Conservation (phyloP, 1,140 invertebrate genomes). For the Hirudo medicinalis region DNA sequence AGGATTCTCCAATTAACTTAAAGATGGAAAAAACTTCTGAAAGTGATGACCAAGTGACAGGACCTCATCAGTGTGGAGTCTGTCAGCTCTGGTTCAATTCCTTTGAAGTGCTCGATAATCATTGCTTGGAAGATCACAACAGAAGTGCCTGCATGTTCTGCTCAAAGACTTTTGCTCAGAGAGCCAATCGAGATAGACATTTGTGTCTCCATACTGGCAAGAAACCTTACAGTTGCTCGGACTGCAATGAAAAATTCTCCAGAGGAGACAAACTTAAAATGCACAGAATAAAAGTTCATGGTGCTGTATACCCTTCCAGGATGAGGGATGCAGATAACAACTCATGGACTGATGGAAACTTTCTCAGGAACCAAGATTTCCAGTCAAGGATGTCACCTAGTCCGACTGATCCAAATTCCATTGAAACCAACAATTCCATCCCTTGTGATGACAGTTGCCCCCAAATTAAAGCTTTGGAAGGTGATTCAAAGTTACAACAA, state of each 20-base stretch:
- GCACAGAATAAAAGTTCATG: conserved; percentile 18
- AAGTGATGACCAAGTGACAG: not conserved
- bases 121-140: conserved; percentile 21
- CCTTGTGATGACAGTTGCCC: too few relatives aligned
- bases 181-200: conserved; percentile 29
- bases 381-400: too few relatives aligned
- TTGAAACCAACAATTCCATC: too few relatives aligned
- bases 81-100: conserved; percentile 1
- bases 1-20: too few relatives aligned
- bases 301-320: not conserved
- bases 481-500: too few relatives aligned
- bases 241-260: conserved; percentile 81
- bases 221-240: conserved; percentile 88
- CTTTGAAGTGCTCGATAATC: conserved; percentile 21
- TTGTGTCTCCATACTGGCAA: conserved; percentile 50
- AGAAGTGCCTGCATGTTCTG: conserved; percentile 24
- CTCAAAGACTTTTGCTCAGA: conserved; percentile 24
- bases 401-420: too few relatives aligned
- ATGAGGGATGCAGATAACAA: too few relatives aligned
- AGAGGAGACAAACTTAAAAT: conserved; percentile 23
- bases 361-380: too few relatives aligned
- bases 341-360: too few relatives aligned
- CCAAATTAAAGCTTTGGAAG: too few relatives aligned
- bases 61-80: conserved; percentile 18
- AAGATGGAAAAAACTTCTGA: too few relatives aligned